Evolutionary conservation across 2,888 invertebrate genomes (phyloP), one percentile per base, ranked within the genome.

Genomic region (Ophion slaviceki): DNA sequence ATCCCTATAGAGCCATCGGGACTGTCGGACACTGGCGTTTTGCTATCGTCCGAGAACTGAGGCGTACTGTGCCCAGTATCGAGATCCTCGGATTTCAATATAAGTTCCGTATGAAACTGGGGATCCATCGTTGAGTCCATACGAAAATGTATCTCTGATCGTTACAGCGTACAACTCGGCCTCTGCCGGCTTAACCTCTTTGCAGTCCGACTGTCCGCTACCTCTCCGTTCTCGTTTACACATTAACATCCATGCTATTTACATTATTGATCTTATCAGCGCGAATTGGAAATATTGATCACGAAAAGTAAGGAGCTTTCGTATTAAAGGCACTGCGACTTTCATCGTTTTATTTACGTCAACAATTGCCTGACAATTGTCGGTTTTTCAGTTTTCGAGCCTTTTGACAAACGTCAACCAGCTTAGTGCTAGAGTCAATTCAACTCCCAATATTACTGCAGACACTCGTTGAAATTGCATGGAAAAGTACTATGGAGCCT

Each of bases 1-100:
- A 94, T 93, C 14, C 92, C 93, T 66, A 93, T 93, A 2, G 93
- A 90, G 17, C 90, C 89, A 75, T 92, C 92, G 10, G 89, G 87
- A 79, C 88, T 91, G 47, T 90, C 89, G 10, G 82, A 86, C 3
- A 84, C 81, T 6, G 84, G 81, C 57, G 72, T 89, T 72, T 90
- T 90, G 68, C 77, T 88, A 59, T 91, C 89, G 62, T 88, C 89
- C 20, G 80, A 84, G 17, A 88, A 86, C 17, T 86, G 86, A 5
- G 86, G 81, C 24, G 89, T 89, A 75, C 88, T 88, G 36, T 88
- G 87, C 14, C 87, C 88, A 2, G 88, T 88, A 14, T 92, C 91
- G 14, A 87, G 86, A 24, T 88, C 89, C 59, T 91, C 92, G 70
- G 91, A 89, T 86, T 92, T 92, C 74, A 92, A 81, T 81, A 92